These are phyloP conservation scores for Ascidia mentula DNA, from an alignment of 23 tunicate genomes.

Conservation along the genomic window DNA sequence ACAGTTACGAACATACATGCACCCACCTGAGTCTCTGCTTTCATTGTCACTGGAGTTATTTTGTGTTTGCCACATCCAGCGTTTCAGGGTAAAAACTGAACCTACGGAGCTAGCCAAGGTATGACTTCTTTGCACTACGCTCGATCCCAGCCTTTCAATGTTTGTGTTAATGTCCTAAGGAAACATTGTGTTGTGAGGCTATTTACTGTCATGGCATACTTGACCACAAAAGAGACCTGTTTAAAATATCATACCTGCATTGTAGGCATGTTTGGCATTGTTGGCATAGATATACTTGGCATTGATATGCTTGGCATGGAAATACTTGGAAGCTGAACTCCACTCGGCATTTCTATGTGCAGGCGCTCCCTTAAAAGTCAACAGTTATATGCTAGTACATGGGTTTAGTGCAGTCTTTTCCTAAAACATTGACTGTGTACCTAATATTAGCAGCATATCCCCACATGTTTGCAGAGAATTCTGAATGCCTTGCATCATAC, in stretches of 20 bases:
- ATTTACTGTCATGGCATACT: no score
- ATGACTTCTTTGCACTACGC: constrained; percentile 68
- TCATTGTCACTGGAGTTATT: constrained; percentile 45
- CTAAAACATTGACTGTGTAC: background rate
- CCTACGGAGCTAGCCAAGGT: constrained; percentile 88
- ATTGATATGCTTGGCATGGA: constrained; percentile 75
- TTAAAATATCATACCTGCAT: constrained; percentile 83
- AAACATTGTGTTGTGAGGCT: no score
- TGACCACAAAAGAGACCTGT: no score
- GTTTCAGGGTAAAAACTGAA: constrained; percentile 75
- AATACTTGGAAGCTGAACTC: constrained; percentile 46
- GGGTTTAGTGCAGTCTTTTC: background rate
- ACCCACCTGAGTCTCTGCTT: constrained; percentile 49
- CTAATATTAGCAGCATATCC: constrained; percentile 77
- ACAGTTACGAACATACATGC: background rate
- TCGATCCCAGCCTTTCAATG: constrained; percentile 75
- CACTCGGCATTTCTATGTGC: constrained; percentile 69
- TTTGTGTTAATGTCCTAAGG: constrained; percentile 82
- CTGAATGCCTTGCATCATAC: constrained; percentile 85
- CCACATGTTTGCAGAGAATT: constrained; percentile 75
- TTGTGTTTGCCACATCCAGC: constrained; percentile 65
- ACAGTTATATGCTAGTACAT: background rate
- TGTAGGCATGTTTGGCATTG: constrained; percentile 83
- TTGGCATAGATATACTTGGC: constrained; percentile 68
- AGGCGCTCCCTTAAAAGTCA: constrained; percentile 52